Conservation (phyloP, 1,140 invertebrate genomes). For the Asobara japonica region DNA sequence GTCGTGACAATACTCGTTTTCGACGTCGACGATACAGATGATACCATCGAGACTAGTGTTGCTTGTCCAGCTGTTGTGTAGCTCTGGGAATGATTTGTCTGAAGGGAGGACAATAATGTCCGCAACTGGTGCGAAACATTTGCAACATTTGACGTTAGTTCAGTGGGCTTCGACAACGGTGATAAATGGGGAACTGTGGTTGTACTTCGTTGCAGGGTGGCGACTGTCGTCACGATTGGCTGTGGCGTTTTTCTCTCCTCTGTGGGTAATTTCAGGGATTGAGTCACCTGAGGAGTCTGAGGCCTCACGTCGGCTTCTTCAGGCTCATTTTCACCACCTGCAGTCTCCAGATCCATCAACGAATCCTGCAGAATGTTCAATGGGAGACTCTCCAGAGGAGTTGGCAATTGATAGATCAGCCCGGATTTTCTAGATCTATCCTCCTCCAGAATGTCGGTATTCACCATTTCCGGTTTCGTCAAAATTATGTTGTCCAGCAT, state of each 20-base stretch:
- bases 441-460: constrained; percentile 48
- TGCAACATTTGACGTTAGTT: constrained; percentile 76
- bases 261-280: not conserved
- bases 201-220: constrained; percentile 57
- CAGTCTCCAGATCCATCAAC: constrained; percentile 57
- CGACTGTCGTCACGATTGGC: constrained; percentile 44
- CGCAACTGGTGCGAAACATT: constrained; percentile 76
- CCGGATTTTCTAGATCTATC: constrained; percentile 55
- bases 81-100: constrained; percentile 56
- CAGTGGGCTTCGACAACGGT: constrained; percentile 75
- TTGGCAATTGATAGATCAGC: constrained; percentile 59
- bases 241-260: constrained; percentile 41
- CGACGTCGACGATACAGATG: constrained; percentile 65
- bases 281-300: constrained; percentile 18
- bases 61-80: constrained; percentile 49
- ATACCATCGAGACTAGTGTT: constrained; percentile 65
- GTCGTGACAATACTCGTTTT: constrained; percentile 46
- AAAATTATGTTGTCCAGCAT: constrained; percentile 74
- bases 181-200: constrained; percentile 73
- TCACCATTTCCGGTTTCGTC: constrained; percentile 63
- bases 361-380: constrained; percentile 63
- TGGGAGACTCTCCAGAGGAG: constrained; percentile 59
- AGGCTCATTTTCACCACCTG: constrained; percentile 41
- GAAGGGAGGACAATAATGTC: constrained; percentile 61
- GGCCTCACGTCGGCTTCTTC: constrained; percentile 34